Evolutionary conservation across 2,797 vertebrate species (phyloP), one percentile per base, ranked within the genome.

Genomic region (Pangasius djambal): DNA sequence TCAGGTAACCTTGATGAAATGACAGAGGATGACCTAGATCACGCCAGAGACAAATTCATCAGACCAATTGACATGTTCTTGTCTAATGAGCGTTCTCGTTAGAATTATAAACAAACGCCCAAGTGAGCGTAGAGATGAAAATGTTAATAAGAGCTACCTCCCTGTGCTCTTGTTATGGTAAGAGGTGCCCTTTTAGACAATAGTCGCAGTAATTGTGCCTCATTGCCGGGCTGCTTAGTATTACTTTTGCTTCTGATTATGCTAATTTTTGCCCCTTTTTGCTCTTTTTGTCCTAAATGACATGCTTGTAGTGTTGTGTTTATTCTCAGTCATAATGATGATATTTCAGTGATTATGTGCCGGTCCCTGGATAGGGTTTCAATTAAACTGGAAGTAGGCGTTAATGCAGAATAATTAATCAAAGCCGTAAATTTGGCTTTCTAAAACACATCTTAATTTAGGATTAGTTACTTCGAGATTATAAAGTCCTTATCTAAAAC

Each of bases 181-280:
- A 92, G 89, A 69, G 91, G 85, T 82, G 91, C 85, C 61, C 87
- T 88, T 91, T 61, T 67, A 87, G n/a, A 89, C 79, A 87, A 88
- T 89, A 88, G 82, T 55, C 50, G 12, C 84, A 40, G 82, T 86
- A 89, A 88, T 92, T 91, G 85, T 78, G 57, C 75, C 87, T 86
- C 82, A 28, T 34, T 57, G 48, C 79, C 44, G 0, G 78, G 83
- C 69, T 72, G 79, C 79, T 87, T 87, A 12, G 55, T 65, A 55
- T 65, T 88, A 83, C 34, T 59, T 72, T 44, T 40, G 67, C 79
- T 52, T 83, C 86, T 52, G 48, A 87, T 87, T 79, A 79, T 79
- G 59, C 6, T 4, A 63, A 78, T 67, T 52, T 83, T 34, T 25
- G 10, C 22, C 34, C 25, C 9, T 7, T 78, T 28, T 77, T 28